Percentiles rank a stretch among this genome's conserved stretches.
Evolutionary conservation across 2,113 vertebrate genomes (phyloP).

Genomic region (Albula glossodonta): DNA sequence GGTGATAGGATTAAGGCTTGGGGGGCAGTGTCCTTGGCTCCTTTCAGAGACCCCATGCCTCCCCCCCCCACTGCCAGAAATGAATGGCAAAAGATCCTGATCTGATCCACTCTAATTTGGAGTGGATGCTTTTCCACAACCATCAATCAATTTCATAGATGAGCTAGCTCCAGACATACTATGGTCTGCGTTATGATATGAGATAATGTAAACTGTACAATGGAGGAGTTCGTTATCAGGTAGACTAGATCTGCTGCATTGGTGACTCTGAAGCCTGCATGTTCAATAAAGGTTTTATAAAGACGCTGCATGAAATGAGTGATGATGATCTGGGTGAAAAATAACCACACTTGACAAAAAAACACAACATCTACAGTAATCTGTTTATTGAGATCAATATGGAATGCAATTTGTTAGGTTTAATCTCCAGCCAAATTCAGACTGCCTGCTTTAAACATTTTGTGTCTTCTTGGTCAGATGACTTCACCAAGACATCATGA

Average conservation of each 20-base stretch:
- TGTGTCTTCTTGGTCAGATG: background rate
- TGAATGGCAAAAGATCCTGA: slow-evolving; percentile 26
- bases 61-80: slow-evolving; percentile 17
- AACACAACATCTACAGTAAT: background rate
- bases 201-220: slow-evolving; percentile 20
- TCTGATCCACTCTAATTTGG: slow-evolving; percentile 30
- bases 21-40: slow-evolving; percentile 11
- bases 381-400: background rate
- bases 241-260: background rate
- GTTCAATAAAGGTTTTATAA: background rate
- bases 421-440: background rate
- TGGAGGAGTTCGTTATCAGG: background rate
- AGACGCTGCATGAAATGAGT: background rate
- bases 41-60: background rate
- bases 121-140: slow-evolving; percentile 17
- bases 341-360: background rate
- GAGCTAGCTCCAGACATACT: slow-evolving; percentile 17
- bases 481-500: background rate
- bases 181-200: slow-evolving; percentile 15
- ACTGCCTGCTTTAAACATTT: background rate
- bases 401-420: background rate
- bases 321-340: background rate
- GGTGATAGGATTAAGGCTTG: slow-evolving; percentile 35
- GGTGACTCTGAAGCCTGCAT: background rate
- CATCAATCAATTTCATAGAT: slow-evolving; percentile 37